phyloP scores from a whole-genome alignment of 2,113 vertebrate species.

The Rattus rattus region DNA sequence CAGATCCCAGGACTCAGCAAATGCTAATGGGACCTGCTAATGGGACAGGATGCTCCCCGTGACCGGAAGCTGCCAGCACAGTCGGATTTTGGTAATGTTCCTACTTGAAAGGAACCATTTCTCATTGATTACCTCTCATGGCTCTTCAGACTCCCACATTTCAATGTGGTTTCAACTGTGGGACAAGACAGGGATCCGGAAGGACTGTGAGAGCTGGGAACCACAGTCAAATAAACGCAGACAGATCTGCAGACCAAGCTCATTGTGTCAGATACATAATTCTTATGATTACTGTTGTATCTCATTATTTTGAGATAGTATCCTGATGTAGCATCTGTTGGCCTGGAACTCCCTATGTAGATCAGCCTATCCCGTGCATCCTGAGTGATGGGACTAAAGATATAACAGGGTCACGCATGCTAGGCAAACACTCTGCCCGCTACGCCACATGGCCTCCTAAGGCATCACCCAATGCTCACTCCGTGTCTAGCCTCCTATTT shows the following conservation, averaged over 20 bases:
- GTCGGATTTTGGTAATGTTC: conserved; percentile 89
- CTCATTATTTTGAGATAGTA: background rate
- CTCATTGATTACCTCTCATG: conserved; percentile 92
- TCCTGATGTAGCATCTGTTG: background rate
- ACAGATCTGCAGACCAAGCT: conserved; percentile 59
- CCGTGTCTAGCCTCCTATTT: background rate
- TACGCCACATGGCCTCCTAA: too few relatives aligned
- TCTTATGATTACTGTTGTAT: background rate
- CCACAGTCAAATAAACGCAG: conserved; percentile 69
- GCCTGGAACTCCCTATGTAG: background rate
- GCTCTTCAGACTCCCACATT: conserved; percentile 88
- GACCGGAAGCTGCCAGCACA: conserved; percentile 77
- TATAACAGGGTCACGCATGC: too few relatives aligned
- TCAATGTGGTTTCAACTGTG: conserved; percentile 84
- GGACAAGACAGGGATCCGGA: conserved; percentile 77
- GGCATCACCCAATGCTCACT: background rate
- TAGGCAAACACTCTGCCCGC: background rate
- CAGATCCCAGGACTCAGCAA: conserved; percentile 61
- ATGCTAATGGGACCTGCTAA: conserved; percentile 59
- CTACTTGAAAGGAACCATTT: conserved; percentile 87
- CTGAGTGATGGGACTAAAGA: background rate
- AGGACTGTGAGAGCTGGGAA: conserved; percentile 42
- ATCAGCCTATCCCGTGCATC: background rate
- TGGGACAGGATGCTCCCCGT: conserved; percentile 44
- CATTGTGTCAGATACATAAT: background rate